Evolutionary conservation across 2,113 vertebrate genomes (phyloP), one percentile per base, ranked within the genome.

Genomic region (Strigops habroptila): DNA sequence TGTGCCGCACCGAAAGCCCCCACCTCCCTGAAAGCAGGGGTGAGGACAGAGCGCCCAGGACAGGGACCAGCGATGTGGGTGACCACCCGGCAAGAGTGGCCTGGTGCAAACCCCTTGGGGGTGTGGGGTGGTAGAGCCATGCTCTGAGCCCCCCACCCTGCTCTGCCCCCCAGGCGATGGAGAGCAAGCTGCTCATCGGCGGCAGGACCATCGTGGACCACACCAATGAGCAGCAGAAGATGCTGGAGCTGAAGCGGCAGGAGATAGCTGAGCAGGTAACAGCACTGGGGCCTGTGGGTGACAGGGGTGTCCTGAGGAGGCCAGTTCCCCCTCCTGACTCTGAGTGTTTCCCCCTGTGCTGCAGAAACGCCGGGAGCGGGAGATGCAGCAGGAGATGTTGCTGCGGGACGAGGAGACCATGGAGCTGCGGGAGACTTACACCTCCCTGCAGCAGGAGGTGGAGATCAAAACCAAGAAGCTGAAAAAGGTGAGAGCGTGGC

Each of bases 391-490:
- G 97, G 98, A 99, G 98, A 98, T 99, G 98, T 82, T 99, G 96
- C 95, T 99, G 71, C 98, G 98, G 73, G 99, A 99, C 1, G 99
- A 99, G 96, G 99, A 99, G 97, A 99, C 99, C 12, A 97, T 99
- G 97, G 99, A 99, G 91, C 98, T 99, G 91, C 98, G 98, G 43
- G 99, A 99, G 86, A 99, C 99, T 1, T 99, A 98, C 97, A 98
- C 98, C 3, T 98, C 99, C 69, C 97, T 99, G 96, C 99, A 99
- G 96, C 99, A 99, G 97, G 99, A 99, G 97, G 99, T 99, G 90
- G 99, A 99, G 92, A 98, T 99, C 67, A 99, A 99, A 96, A 99
- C 99, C 95, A 99, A 99, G 97, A 99, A 99, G 90, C 99, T 99
- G 88, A 99, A 98, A 94, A 99, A 99, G 98, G 99, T 99, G 91